Base-by-base conservation (phyloP, 2,113 vertebrate genomes). In the Salvelinus fontinalis region DNA sequence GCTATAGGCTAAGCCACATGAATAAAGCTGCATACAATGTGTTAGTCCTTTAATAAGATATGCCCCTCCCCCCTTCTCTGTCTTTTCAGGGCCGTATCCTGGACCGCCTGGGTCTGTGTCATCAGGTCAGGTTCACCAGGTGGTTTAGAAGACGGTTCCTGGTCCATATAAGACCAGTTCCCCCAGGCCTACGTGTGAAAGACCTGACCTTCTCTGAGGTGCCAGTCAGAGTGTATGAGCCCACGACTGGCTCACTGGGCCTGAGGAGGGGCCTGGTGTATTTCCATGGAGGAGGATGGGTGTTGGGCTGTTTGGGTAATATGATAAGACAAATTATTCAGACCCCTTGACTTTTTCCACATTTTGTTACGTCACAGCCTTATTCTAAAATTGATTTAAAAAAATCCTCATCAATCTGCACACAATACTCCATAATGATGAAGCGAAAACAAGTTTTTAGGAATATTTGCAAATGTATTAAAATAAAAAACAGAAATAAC, bases 201-300 rank as follows among this genome's bases (percentile, higher is more conserved):
- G 89, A 97, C 67, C 51, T 93, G 44, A 73, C 0, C 5, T 96
- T 95, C 70, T 89, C 91, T 0, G 87, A 84, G 0, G 90, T 95
- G 68, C 93, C 93, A 0, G 94, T 96, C 75, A 93, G 91, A 78
- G 85, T 97, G 49, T 97, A 96, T 59, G 91, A 94, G 82, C 95
- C 94, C 1, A 92, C 85, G n/a, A 27, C 62, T 4, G 57, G 78
- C 27, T 76, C 88, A 67, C 51, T 82, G 0, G 77, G 80, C 24
- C 85, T 71, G 48, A 93, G 91, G 77, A 91, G 87, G 79, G 95
- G 93, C 27, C 79, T 97, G 3, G 6, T 97, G 31, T 96, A 93
- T 84, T 94, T 94, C 87, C 95, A 97, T 0, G 95, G 96, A 26
- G 95, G 96, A 44, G 95, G 94, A 67, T 91, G 85, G 84, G 57